phyloP scores from a whole-genome alignment of 2,888 invertebrate genomes.

The Anoplius nigerrimus region DNA sequence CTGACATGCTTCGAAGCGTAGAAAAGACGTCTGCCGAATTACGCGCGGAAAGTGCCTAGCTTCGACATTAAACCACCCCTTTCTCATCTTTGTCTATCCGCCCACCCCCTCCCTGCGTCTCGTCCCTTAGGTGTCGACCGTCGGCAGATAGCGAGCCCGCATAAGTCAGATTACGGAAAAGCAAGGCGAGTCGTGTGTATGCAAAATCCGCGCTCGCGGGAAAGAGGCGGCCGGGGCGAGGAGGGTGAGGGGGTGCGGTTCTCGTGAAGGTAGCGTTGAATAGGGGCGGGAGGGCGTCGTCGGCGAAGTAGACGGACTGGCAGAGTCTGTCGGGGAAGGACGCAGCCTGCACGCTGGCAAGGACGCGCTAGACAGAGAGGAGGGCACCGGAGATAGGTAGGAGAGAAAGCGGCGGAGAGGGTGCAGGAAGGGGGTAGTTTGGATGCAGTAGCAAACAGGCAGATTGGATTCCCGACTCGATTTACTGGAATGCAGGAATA shows the following conservation, averaged over 20 bases:
- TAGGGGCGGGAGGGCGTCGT: slow-evolving; percentile 6
- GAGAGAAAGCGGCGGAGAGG: slow-evolving; percentile 1
- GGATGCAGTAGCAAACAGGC: slow-evolving; percentile 65
- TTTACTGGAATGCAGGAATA: slow-evolving; percentile 69
- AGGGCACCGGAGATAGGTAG: not conserved
- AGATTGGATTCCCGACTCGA: slow-evolving; percentile 70
- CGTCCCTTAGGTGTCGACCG: slow-evolving; percentile 7
- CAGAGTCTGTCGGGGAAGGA: not conserved
- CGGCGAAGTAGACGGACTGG: slow-evolving; percentile 18
- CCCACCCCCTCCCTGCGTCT: not conserved
- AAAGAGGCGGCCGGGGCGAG: not conserved
- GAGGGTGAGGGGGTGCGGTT: not conserved
- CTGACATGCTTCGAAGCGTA: too few species aligned
- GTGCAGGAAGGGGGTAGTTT: slow-evolving; percentile 45
- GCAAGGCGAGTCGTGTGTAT: slow-evolving; percentile 34
- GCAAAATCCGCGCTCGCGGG: slow-evolving; percentile 9
- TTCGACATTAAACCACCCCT: not conserved
- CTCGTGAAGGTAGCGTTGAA: not conserved
- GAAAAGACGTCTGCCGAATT: not conserved
- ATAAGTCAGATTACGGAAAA: slow-evolving; percentile 47
- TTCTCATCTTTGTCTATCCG: not conserved
- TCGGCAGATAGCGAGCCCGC: slow-evolving; percentile 10
- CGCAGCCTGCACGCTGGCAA: not conserved
- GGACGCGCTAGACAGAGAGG: slow-evolving; percentile 13
- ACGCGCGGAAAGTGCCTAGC: not conserved